Base-by-base conservation (phyloP, 2,113 vertebrate genomes). In the Leptobrachium leishanense region DNA sequence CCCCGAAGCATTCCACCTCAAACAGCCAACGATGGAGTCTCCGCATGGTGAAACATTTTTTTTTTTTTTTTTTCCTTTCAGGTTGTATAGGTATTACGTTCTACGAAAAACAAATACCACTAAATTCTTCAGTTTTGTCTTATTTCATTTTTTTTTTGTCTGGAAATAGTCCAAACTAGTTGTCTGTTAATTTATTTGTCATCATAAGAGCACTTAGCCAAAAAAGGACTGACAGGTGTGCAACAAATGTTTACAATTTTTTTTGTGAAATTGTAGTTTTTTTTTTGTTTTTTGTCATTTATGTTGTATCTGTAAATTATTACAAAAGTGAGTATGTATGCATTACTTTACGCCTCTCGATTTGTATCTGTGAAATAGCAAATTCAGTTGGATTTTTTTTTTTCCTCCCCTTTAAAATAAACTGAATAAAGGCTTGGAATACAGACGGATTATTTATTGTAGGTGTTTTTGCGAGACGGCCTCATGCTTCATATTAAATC, bases 111-210 rank as follows among this genome's bases (percentile, higher is more conserved):
- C 88, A 89, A 85, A 87, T 84, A 85, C 86, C 87, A 88, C 89
- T 87, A 83, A 72, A 53, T 88, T 91, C 90, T 91, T 90, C 93
- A 87, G 85, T 90, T 87, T 85, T 85, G 87, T 82, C 84, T 79
- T 72, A 85, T 91, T 92, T 89, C 90, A 70, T 64, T 62, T 75
- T 86, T 91, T 93, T 90, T 91, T 88, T 91, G 91, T 93, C 91
- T 90, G 89, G 87, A 92, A 90, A 86, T 93, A 92, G 90, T 92
- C 85, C 77, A 79, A 83, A 86, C 11, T 89, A 92, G 90, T 85
- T 89, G 83, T 93, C 84, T 94, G 86, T 93, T 94, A 92, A 94
- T 93, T 94, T 94, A 93, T 93, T 93, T 91, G 90, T 87, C 90
- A 92, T 90, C 90, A 87, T 85, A 90, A 90, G 89, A 94, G 92